phyloP scores from a whole-genome alignment of 2,797 vertebrate species.

The Myotis planiceps region DNA sequence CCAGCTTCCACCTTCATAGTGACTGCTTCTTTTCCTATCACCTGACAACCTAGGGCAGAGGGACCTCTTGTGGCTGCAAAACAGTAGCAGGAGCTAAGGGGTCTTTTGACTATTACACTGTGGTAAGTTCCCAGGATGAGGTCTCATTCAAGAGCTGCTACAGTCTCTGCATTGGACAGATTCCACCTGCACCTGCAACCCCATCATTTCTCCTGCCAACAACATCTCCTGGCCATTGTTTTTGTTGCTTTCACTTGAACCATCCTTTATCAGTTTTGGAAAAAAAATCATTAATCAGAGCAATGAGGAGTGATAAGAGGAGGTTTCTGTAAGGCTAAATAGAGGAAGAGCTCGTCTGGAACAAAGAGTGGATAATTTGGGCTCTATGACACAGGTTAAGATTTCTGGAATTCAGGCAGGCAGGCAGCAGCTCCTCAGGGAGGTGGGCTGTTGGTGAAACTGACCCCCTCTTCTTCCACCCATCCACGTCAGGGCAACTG shows the following conservation, averaged over 20 bases:
- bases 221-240: neutral
- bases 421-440: neutral
- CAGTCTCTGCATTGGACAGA: neutral
- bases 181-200: neutral
- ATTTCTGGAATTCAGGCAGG: neutral
- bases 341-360: neutral
- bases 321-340: neutral
- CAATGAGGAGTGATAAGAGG: neutral
- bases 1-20: neutral
- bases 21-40: neutral
- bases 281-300: neutral
- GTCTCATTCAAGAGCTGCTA: neutral
- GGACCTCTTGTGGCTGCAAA: conserved; percentile 51
- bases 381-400: neutral
- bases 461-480: neutral
- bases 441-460: neutral
- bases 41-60: neutral
- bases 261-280: neutral
- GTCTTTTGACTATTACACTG: neutral
- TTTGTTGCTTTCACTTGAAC: neutral
- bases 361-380: neutral
- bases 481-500: neutral
- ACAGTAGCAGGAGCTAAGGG: neutral
- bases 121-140: neutral
- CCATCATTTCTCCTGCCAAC: neutral